Percentiles rank a stretch among this genome's conserved stretches.
Evolutionary conservation across 2,888 invertebrate species (phyloP).

Genomic region (Gasteruption jaculator): DNA sequence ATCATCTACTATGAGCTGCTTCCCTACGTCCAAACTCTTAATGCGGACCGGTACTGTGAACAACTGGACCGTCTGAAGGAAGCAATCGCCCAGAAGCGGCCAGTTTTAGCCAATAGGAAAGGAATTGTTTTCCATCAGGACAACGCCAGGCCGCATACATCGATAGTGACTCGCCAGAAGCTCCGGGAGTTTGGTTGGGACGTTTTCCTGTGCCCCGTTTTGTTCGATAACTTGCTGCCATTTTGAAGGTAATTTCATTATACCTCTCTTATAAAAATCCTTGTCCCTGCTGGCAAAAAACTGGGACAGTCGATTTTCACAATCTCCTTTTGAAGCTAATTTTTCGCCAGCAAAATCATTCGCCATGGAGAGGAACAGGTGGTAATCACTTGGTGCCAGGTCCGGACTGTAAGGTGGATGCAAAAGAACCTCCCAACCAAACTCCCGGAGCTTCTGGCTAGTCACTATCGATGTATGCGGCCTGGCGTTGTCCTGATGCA

Average conservation of each 20-base stretch:
- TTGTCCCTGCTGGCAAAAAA: conserved; percentile 26
- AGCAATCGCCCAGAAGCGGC: no score
- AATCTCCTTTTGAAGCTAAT: conserved; percentile 21
- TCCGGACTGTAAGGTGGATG: conserved; percentile 33
- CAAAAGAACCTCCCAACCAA: conserved; percentile 25
- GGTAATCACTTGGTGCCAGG: conserved; percentile 37
- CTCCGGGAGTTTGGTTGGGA: no score
- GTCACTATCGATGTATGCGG: conserved; percentile 25
- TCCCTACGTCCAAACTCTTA: no score
- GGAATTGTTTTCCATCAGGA: no score
- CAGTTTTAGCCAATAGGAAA: no score
- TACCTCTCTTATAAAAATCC: conserved; percentile 24
- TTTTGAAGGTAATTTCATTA: conserved; percentile 22
- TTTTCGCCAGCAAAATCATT: conserved; percentile 26
- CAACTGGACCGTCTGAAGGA: no score
- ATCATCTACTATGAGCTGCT: no score
- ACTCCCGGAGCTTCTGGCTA: conserved; percentile 26
- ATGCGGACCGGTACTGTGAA: no score
- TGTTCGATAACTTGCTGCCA: conserved; percentile 23
- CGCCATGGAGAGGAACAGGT: conserved; percentile 28
- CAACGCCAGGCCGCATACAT: no score
- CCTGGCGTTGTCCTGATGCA: no score
- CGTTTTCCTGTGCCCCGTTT: conserved; percentile 21
- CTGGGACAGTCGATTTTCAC: conserved; percentile 26
- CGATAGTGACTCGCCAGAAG: no score